These are phyloP conservation scores for Orbicella faveolata DNA, from an alignment of 64 coral and sea anemone genomes.

Conservation along the genomic window DNA sequence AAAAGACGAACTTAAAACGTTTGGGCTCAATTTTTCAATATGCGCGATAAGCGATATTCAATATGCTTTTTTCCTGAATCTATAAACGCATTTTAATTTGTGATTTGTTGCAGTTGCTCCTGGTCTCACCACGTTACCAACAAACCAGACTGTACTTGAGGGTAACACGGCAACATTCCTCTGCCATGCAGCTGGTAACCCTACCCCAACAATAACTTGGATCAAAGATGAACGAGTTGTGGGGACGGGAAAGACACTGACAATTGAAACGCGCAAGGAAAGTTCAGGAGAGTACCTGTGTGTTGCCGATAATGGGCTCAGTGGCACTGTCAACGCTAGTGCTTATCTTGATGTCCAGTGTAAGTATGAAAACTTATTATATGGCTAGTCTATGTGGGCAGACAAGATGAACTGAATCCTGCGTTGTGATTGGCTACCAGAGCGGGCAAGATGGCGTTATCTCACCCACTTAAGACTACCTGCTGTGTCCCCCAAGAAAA, in stretches of 20 bases:
- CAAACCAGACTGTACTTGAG: background rate
- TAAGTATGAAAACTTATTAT: background rate
- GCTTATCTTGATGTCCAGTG: conserved; percentile 1
- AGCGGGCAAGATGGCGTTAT: no score
- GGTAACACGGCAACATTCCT: background rate
- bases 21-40: no score
- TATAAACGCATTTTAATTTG: background rate
- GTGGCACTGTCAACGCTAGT: background rate
- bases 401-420: no score
- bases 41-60: no score
- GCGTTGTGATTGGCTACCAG: no score
- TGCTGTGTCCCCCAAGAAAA: no score
- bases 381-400: no score
- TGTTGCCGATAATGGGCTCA: background rate
- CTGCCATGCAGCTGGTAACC: background rate
- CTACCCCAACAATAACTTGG: background rate
- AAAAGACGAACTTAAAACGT: no score
- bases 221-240: background rate
- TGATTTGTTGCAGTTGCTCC: background rate
- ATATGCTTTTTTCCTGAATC: no score
- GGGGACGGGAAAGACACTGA: background rate
- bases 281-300: background rate
- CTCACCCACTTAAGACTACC: no score
- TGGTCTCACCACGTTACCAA: background rate
- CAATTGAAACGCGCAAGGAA: background rate